Conservation (phyloP, 2,888 invertebrate genomes). For the Euzophera pinguis region DNA sequence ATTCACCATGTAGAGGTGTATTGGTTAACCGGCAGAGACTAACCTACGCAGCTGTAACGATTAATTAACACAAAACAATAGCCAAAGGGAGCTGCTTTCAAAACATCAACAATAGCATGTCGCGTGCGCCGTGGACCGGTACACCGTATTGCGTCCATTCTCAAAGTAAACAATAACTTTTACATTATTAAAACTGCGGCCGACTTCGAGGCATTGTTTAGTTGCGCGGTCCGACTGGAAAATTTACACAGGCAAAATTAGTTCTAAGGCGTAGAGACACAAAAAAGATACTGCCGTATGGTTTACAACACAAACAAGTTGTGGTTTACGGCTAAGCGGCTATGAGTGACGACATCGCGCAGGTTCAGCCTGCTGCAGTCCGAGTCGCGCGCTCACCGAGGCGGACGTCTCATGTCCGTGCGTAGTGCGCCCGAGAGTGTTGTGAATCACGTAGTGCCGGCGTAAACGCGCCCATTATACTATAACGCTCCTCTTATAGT, state of each 20-base stretch:
- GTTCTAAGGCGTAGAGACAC: constrained; percentile 14
- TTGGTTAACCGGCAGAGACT: constrained; percentile 5
- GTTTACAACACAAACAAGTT: constrained; percentile 11
- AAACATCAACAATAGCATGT: constrained; percentile 49
- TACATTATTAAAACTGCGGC: constrained; percentile 44
- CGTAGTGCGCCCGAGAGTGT: constrained; percentile 52
- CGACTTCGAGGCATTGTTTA: constrained; percentile 54
- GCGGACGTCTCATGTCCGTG: constrained; percentile 41
- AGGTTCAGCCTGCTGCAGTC: constrained; percentile 38
- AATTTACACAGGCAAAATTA: constrained; percentile 15
- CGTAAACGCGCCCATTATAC: constrained; percentile 70
- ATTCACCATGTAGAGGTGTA: neutral
- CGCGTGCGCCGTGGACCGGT: constrained; percentile 33
- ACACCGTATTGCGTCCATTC: constrained; percentile 41
- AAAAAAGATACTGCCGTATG: neutral
- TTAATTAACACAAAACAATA: constrained; percentile 57
- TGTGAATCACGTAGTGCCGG: constrained; percentile 49
- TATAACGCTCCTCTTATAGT: constrained; percentile 72
- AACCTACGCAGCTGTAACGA: constrained; percentile 34
- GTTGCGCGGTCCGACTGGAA: constrained; percentile 25
- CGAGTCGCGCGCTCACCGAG: constrained; percentile 56
- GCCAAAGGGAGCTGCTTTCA: constrained; percentile 54
- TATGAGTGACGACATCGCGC: constrained; percentile 14
- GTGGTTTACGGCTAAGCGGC: constrained; percentile 7
- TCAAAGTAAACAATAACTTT: constrained; percentile 64